A percentile compares a stretch with the other conserved stretches of the same genome.
phyloP scores from a whole-genome alignment of 1,140 invertebrate genomes.

The Triops cancriformis region DNA sequence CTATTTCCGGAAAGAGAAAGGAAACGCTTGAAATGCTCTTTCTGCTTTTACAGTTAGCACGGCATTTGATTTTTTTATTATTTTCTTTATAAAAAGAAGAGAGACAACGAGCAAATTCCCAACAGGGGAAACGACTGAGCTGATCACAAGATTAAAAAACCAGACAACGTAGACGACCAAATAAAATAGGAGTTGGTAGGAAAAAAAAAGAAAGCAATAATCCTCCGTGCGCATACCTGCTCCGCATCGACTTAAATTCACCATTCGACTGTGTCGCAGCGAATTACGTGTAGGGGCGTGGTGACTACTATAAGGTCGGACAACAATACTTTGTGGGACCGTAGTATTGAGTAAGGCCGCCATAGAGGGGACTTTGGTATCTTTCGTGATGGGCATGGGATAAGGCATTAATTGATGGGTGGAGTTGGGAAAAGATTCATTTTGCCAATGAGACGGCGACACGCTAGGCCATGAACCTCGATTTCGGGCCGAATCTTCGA shows the following conservation, averaged over 20 bases:
- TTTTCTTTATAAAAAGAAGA: background rate
- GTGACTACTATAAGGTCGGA: slow-evolving; percentile 39
- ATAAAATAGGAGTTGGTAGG: background rate
- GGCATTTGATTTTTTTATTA: background rate
- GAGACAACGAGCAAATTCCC: background rate
- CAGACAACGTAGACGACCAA: background rate
- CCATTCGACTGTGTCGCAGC: slow-evolving; percentile 59
- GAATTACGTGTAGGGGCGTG: slow-evolving; percentile 62
- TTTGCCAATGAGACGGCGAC: background rate
- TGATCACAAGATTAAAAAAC: background rate
- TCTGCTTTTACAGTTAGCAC: background rate
- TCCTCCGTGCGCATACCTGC: slow-evolving; percentile 40
- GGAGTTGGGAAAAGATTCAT: background rate
- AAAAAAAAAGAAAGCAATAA: background rate
- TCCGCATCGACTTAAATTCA: slow-evolving; percentile 50
- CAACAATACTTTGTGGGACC: slow-evolving; percentile 57
- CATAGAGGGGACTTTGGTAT: slow-evolving; percentile 63
- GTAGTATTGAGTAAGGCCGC: slow-evolving; percentile 52
- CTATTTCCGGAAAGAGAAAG: background rate
- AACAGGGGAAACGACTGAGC: background rate
- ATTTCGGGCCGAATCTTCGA: background rate
- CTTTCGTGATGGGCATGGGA: slow-evolving; percentile 5
- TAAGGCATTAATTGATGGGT: slow-evolving; percentile 9
- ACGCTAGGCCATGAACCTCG: background rate
- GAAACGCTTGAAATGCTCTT: background rate